A percentile compares a stretch with the other conserved stretches of the same genome.
Evolutionary conservation across 2,797 vertebrate species (phyloP).

Genomic region (Echiichthys vipera): DNA sequence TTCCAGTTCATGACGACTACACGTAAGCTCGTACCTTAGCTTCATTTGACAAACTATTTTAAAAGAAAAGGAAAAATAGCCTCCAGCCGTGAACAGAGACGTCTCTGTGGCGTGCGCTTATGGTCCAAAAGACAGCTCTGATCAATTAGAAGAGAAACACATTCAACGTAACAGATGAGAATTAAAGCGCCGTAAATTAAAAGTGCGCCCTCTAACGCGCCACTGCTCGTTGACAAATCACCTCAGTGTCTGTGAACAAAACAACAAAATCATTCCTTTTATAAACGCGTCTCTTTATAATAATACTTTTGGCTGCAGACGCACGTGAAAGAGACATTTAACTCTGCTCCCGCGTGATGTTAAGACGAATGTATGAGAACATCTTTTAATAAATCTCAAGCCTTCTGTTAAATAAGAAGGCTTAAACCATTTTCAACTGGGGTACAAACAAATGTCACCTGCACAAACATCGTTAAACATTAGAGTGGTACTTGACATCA

Average conservation of each 20-base stretch:
- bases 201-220: neutral
- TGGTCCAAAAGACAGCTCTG: neutral
- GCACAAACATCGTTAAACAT: neutral
- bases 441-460: neutral
- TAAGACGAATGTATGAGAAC: neutral
- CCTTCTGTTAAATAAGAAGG: conserved; percentile 1
- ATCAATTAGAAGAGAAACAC: conserved; percentile 22
- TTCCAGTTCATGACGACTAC: neutral
- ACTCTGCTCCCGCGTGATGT: neutral
- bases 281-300: neutral
- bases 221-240: neutral
- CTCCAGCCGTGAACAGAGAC: conserved; percentile 3
- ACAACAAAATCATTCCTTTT: neutral
- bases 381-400: neutral
- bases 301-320: no score
- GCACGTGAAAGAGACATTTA: neutral
- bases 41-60: neutral
- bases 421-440: neutral
- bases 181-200: conserved; percentile 11
- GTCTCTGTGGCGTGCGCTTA: conserved; percentile 2
- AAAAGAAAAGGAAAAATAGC: neutral
- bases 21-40: neutral
- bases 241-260: neutral
- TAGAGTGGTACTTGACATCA: conserved; percentile 27
- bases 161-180: neutral